Evolutionary conservation across 2,113 vertebrate species (phyloP), one percentile per base, ranked within the genome.

Genomic region (Anarhynchus alexandrinus): DNA sequence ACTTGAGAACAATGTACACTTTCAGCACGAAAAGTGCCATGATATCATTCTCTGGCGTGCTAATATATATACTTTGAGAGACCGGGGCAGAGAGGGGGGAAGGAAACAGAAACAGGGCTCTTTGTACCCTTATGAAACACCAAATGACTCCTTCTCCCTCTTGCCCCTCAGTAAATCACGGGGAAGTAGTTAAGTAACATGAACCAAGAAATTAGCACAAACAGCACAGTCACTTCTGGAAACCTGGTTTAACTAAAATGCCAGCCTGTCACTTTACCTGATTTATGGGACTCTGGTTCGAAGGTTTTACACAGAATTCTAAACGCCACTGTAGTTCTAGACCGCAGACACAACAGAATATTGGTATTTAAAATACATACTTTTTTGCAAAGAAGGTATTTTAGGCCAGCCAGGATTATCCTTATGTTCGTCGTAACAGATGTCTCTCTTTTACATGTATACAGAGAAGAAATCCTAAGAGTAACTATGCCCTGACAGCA

Each of bases 21-120:
- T 97, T 96, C 93, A 97, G 88, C 67, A 96, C n/a, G 64, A 93
- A 95, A 95, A 96, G 79, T 16, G 23, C 66, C 61, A 79, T 91
- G 81, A 83, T 96, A 96, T 96, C 89, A 91, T 73, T 93, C 47
- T 51, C 66, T 88, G 79, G 76, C 94, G 96, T 82, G 74, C 36
- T 91, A 87, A 62, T 73, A 15, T 82, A 67, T 82, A 71, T 71
- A 90, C 13, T 72, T 93, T 6, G 73, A 94, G 61, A 82, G 78
- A 74, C 47, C 66, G 64, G 14, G 25, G 34, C 5, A 3, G 8
- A 40, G 36, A 86, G 79, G 18, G 78, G 57, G 66, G 32, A 59
- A 67, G 25, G 59, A 78, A 91, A 94, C 15, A 95, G 78, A 96
- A 96, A 93, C 49, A 84, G 65, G 54, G 32, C 18, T 96, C 87